Conservation (phyloP, 1,140 invertebrate genomes). For the Rhagoletis pomonella region DNA sequence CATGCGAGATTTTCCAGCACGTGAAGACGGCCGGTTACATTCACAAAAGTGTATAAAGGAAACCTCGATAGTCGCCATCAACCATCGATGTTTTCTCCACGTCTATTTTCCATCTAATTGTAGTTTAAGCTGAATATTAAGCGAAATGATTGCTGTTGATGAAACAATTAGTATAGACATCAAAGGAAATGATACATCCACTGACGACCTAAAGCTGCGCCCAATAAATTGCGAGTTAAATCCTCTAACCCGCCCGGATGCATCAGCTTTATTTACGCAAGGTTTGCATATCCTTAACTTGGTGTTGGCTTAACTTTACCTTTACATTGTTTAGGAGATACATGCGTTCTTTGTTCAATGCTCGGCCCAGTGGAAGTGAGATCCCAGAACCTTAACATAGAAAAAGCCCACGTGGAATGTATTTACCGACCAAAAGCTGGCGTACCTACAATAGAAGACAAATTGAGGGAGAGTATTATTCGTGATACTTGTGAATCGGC, state of each 20-base stretch:
- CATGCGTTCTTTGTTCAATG: constrained; percentile 83
- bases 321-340: constrained; percentile 81
- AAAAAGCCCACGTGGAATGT: constrained; percentile 87
- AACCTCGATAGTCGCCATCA: no score
- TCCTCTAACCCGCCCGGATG: constrained; percentile 82
- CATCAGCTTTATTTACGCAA: constrained; percentile 84
- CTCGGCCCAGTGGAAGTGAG: constrained; percentile 91
- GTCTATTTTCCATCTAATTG: no score
- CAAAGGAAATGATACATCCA: background rate
- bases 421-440: constrained; percentile 85
- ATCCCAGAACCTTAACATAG: constrained; percentile 84
- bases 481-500: constrained; percentile 84
- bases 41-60: no score
- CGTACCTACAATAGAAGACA: constrained; percentile 82
- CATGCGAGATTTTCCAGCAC: no score
- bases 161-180: constrained; percentile 26
- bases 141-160: background rate
- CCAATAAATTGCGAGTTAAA: constrained; percentile 82
- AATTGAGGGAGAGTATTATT: constrained; percentile 84
- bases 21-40: no score
- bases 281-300: constrained; percentile 70
- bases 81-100: no score
- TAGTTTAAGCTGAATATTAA: no score
- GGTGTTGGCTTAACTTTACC: background rate
- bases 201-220: constrained; percentile 57